phyloP scores from a whole-genome alignment of 2,113 vertebrate species.

The Mungos mungo region DNA sequence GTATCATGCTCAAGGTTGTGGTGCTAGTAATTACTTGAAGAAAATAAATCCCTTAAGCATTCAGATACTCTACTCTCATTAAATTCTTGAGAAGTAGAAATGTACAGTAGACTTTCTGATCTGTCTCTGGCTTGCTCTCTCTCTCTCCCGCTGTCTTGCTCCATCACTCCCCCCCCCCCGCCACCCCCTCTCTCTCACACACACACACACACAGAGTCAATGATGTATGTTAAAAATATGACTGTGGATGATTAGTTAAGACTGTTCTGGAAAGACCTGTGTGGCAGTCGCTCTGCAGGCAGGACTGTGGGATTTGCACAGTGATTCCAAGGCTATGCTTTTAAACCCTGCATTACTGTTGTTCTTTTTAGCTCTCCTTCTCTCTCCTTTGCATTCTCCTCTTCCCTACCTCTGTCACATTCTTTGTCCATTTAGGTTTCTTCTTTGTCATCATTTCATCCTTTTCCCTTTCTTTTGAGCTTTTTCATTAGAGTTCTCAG shows the following conservation, averaged over 20 bases:
- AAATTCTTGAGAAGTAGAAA: conserved; percentile 14
- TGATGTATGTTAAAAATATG: neutral
- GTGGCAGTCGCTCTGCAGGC: neutral
- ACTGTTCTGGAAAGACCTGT: neutral
- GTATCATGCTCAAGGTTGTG: neutral
- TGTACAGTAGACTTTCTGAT: neutral
- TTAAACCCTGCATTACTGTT: neutral
- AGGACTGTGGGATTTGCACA: neutral
- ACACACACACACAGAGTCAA: neutral
- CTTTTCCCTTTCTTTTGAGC: neutral
- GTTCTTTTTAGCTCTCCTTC: neutral
- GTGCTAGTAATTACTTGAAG: neutral
- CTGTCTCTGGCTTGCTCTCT: neutral
- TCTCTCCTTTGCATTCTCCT: neutral
- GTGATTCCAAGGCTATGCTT: neutral
- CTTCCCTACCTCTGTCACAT: neutral
- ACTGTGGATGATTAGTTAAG: neutral
- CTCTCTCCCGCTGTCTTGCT: fast-evolving
- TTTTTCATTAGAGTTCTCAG: neutral
- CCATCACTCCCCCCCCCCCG: fast-evolving
- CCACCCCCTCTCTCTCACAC: neutral
- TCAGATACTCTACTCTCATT: neutral
- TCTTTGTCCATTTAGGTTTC: neutral
- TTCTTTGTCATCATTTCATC: neutral
- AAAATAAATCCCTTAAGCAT: conserved; percentile 10